These are phyloP conservation scores for Enoplosus armatus DNA, from an alignment of 2,797 vertebrate genomes.

Conservation along the genomic window DNA sequence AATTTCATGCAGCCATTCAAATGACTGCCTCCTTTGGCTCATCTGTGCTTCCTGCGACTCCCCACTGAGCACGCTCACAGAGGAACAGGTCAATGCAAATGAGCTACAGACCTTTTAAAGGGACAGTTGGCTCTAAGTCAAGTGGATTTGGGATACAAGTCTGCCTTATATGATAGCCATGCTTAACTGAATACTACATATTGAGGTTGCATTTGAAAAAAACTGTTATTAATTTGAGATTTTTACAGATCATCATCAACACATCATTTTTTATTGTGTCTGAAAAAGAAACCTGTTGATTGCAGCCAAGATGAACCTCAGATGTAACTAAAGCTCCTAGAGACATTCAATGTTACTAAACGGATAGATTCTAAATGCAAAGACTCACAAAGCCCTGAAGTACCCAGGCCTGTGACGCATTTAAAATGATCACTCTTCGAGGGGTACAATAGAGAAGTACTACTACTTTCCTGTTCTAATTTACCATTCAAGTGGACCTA, in stretches of 20 bases:
- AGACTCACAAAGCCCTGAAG: slow-evolving; percentile 11
- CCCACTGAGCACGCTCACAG: slow-evolving; percentile 60
- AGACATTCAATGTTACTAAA: neutral
- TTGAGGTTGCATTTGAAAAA: neutral
- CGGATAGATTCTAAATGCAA: neutral
- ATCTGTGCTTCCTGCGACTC: slow-evolving; percentile 70
- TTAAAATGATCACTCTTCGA: slow-evolving; percentile 31
- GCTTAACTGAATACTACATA: neutral
- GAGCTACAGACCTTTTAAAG: slow-evolving; percentile 69
- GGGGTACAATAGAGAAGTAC: slow-evolving; percentile 27
- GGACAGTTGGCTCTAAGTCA: slow-evolving; percentile 54
- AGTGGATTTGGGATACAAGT: slow-evolving; percentile 17
- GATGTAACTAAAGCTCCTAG: too few species aligned
- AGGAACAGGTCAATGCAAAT: slow-evolving; percentile 79
- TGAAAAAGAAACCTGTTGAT: neutral
- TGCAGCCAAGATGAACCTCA: neutral
- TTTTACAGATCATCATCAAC: too few species aligned
- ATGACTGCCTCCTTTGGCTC: slow-evolving; percentile 72
- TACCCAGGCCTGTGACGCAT: neutral
- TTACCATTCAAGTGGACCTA: slow-evolving; percentile 48
- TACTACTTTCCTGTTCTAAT: slow-evolving; percentile 42
- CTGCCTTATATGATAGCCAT: slow-evolving; percentile 1
- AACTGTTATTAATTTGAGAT: neutral
- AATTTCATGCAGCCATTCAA: slow-evolving; percentile 79
- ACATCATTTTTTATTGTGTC: neutral